Conservation (phyloP, 37 sponge, comb jelly and placozoan species). For the Oopsacas minuta region DNA sequence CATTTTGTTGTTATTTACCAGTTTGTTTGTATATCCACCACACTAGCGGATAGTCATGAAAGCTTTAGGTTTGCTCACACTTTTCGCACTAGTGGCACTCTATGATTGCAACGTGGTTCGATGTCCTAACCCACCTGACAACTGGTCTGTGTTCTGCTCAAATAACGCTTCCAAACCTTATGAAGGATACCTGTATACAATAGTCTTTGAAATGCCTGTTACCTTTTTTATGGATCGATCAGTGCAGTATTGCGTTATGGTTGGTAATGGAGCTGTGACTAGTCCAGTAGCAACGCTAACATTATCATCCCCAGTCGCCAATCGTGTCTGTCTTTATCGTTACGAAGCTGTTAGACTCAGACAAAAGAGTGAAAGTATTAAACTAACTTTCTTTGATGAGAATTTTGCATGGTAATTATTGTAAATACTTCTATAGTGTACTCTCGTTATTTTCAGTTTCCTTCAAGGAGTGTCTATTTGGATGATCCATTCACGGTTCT, state of each 20-base stretch:
- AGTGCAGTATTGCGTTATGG: background rate
- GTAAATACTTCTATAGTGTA: background rate
- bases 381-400: background rate
- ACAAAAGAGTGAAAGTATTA: background rate
- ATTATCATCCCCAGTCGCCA: background rate
- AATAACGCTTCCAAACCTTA: background rate
- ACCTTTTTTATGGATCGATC: constrained; percentile 8
- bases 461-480: background rate
- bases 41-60: background rate
- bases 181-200: background rate
- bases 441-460: background rate
- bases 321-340: background rate
- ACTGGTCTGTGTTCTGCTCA: background rate
- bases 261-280: background rate
- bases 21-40: too few relatives aligned
- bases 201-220: background rate
- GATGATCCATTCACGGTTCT: too few relatives aligned
- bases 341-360: background rate
- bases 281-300: background rate
- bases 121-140: background rate
- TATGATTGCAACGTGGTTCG: background rate
- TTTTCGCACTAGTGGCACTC: background rate
- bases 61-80: background rate
- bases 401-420: background rate
- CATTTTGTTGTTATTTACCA: too few relatives aligned